These are phyloP conservation scores for Aleiodes leptofemur DNA, from an alignment of 2,888 invertebrate genomes.

Conservation along the genomic window DNA sequence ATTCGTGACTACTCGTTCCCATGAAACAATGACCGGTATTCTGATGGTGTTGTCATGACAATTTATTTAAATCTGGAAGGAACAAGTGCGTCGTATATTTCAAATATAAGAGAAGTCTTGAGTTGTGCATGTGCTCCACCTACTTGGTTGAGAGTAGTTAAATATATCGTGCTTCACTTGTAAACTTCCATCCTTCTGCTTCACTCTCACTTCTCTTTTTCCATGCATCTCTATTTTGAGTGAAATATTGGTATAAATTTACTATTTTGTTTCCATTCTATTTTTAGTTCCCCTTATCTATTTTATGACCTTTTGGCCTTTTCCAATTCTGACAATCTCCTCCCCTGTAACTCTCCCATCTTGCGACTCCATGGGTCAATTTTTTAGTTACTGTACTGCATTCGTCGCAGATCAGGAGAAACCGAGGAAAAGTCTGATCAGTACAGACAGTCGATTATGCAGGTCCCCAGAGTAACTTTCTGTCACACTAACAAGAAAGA, in stretches of 20 bases:
- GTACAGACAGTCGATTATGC: no score
- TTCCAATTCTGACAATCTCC: no score
- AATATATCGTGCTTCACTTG: constrained; percentile 26
- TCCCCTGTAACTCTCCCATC: no score
- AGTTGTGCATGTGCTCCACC: constrained; percentile 28
- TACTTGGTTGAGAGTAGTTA: constrained; percentile 20
- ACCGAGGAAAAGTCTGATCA: no score
- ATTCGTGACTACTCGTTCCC: constrained; percentile 1
- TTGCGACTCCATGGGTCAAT: no score
- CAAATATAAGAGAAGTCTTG: constrained; percentile 38
- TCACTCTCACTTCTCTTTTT: constrained; percentile 34
- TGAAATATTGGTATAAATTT: not conserved
- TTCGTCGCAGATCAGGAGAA: no score
- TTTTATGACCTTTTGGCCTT: no score
- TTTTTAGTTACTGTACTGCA: no score
- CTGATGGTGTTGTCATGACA: constrained; percentile 61
- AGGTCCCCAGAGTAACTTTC: no score
- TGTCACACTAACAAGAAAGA: no score
- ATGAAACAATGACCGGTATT: constrained; percentile 66
- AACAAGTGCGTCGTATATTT: constrained; percentile 58
- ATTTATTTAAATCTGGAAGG: constrained; percentile 69
- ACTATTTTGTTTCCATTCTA: no score
- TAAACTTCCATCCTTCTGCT: constrained; percentile 26
- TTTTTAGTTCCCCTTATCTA: no score
- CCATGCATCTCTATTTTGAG: not conserved